Conservation (phyloP, 2,888 invertebrate species). For the Drosophila tanythrix region DNA sequence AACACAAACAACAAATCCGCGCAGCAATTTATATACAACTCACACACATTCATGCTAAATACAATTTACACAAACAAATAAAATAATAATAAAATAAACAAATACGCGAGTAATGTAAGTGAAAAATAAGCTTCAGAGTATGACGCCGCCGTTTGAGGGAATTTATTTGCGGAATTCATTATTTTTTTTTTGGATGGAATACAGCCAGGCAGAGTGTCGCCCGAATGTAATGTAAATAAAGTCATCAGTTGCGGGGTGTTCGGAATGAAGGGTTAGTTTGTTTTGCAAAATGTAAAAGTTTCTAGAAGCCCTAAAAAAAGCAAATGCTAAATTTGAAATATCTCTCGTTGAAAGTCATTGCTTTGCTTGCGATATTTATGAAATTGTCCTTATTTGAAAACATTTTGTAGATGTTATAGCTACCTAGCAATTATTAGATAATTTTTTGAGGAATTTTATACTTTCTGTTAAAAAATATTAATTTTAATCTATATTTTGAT, state of each 20-base stretch:
- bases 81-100: conserved; percentile 44
- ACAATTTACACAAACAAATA: conserved; percentile 33
- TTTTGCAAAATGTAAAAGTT: conserved; percentile 56
- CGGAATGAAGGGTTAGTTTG: conserved; percentile 13
- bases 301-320: conserved; percentile 51
- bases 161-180: conserved; percentile 51
- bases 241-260: conserved; percentile 20
- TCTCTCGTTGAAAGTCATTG: conserved; percentile 36
- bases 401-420: neutral
- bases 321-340: conserved; percentile 20
- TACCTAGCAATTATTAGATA: neutral
- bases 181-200: conserved; percentile 6
- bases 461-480: neutral
- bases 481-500: neutral
- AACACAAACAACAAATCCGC: conserved; percentile 27
- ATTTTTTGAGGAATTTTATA: neutral
- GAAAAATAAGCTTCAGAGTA: conserved; percentile 50
- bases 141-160: conserved; percentile 28
- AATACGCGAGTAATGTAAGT: conserved; percentile 61
- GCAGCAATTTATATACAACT: neutral
- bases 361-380: conserved; percentile 23
- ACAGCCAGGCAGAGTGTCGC: conserved; percentile 15
- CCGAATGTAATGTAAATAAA: conserved; percentile 30
- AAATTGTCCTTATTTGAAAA: neutral
- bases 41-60: conserved; percentile 7